Base-by-base conservation (phyloP, 64 coral and sea anemone species). In the Pocillopora verrucosa region DNA sequence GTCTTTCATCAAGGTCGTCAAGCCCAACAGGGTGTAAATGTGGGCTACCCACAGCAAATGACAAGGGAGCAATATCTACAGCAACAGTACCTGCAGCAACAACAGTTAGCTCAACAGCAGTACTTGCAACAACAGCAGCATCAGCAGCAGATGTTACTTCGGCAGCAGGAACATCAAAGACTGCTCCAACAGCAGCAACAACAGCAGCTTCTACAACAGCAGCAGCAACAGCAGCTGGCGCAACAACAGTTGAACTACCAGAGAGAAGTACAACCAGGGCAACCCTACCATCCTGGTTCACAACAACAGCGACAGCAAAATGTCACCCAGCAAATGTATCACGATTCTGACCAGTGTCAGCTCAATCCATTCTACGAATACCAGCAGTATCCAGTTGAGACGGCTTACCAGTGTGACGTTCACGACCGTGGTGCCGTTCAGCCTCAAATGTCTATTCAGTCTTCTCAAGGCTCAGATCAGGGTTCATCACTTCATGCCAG, bases 341-440 rank as follows among this genome's bases (percentile, higher is more conserved):
- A 90, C 36, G 78, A 61, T 30, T 72, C 51, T 14, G 82, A 77
- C 20, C 78, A 91, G 11, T 60, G 74, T 10, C 68, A 62, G 41
- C 80, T 84, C 12, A 91, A 91, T 84, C 89, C 89, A 30, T 91
- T 91, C 56, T 61, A 75, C 41, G 60, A 73, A 3, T 86, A 86
- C 61, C 20, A 78, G 24, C 72, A 78, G 51, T 72, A 82, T 77
- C 22, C 20, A n/a, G 41, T 59, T 38, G 58, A 80, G 19, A 30
- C 25, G 22, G 19, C 60, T 14, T 80, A 74, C 37, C 61, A 58
- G 61, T 20, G 38, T 10, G 5, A 25, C 13, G 65, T 41, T 72
- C 72, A 85, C 34, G 79, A 84, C 6, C 61, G 74, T 14, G 7
- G 20, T 25, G 2, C 86, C 19, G 56, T 58, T 13, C 72, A 88